Percentiles rank a stretch among this genome's conserved stretches.
phyloP scores from a whole-genome alignment of 2,113 vertebrate genomes.

The Balaenoptera acutorostrata region DNA sequence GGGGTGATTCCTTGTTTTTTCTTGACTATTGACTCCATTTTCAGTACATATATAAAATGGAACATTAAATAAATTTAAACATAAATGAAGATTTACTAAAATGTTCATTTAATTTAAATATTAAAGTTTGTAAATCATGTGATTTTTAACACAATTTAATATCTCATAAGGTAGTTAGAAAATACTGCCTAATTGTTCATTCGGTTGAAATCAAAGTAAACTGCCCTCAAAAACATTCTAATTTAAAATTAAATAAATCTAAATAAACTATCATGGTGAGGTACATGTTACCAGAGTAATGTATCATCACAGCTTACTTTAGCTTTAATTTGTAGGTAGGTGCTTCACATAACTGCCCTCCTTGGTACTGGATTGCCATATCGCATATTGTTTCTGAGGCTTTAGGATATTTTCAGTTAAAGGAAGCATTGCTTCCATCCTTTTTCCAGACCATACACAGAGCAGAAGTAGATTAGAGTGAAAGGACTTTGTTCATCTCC shows the following conservation, averaged over 20 bases:
- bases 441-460: background rate
- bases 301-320: background rate
- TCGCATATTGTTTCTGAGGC: background rate
- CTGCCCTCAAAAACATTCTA: background rate
- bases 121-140: background rate
- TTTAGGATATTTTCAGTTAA: background rate
- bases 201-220: background rate
- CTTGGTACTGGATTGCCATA: background rate
- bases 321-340: background rate
- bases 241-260: background rate
- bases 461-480: background rate
- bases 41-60: background rate
- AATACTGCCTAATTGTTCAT: background rate
- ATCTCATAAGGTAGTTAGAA: background rate
- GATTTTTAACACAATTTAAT: background rate
- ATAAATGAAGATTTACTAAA: background rate
- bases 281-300: background rate
- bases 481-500: no score
- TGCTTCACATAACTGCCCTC: background rate
- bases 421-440: background rate
- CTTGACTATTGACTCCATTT: background rate
- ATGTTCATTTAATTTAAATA: background rate
- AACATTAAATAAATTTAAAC: background rate
- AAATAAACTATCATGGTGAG: background rate
- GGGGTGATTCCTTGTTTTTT: background rate